Evolutionary conservation across 2,113 vertebrate genomes (phyloP).

Genomic region (Sylvilagus bachmani): DNA sequence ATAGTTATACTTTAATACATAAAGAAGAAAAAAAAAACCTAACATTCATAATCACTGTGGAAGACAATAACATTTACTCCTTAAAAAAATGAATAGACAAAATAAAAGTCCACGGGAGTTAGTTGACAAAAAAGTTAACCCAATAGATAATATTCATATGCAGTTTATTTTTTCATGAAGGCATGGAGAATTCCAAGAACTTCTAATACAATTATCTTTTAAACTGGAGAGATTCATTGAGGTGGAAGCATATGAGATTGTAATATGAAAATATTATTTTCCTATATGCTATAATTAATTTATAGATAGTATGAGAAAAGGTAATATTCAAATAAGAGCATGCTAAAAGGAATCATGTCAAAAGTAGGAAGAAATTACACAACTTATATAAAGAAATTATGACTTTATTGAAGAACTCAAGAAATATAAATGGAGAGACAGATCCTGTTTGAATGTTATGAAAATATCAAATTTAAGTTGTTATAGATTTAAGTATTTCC

Average conservation of each 20-base stretch:
- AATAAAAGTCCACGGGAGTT: not conserved
- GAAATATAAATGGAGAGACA: not conserved
- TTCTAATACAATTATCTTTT: not conserved
- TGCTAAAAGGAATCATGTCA: not conserved
- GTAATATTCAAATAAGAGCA: not conserved
- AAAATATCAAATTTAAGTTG: not conserved
- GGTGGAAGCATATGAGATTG: not conserved
- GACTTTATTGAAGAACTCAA: not conserved
- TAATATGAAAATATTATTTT: conserved; percentile 28
- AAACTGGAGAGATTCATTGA: conserved; percentile 26
- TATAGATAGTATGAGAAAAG: not conserved
- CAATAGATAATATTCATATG: not conserved
- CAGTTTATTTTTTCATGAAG: not conserved
- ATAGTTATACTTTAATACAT: not conserved
- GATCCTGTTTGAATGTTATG: not conserved
- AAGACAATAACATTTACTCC: not conserved
- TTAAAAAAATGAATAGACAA: not conserved
- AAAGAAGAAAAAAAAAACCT: not conserved
- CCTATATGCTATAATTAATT: not conserved
- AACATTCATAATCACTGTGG: not conserved
- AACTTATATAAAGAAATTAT: not conserved
- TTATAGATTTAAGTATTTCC: not conserved
- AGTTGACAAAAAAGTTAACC: not conserved
- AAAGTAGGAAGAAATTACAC: not conserved
- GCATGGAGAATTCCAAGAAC: not conserved